A percentile compares a stretch with the other conserved stretches of the same genome.
These are phyloP conservation scores for Talpa occidentalis DNA, from an alignment of 2,113 vertebrate genomes.

Conservation along the genomic window DNA sequence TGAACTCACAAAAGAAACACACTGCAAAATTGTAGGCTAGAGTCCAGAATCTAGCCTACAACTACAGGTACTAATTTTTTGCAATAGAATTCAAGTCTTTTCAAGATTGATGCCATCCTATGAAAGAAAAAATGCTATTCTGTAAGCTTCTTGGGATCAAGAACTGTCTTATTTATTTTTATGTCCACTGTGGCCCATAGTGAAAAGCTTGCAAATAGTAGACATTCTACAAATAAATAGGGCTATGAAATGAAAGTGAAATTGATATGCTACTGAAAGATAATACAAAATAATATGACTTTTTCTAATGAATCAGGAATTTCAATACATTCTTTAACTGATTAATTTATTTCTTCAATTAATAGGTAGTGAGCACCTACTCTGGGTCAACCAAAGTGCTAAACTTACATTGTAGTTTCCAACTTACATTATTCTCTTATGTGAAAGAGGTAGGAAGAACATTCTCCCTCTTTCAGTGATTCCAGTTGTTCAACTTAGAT, in stretches of 20 bases:
- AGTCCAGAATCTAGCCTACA: not conserved
- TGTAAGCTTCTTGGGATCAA: not conserved
- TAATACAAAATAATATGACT: not conserved
- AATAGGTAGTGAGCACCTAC: not conserved
- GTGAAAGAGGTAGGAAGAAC: not conserved
- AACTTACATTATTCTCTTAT: not conserved
- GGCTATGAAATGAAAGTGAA: not conserved
- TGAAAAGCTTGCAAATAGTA: not conserved
- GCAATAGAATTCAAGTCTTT: not conserved
- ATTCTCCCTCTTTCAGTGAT: not conserved
- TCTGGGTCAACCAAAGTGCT: not conserved
- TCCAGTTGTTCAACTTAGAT: not conserved
- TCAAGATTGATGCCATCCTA: not conserved
- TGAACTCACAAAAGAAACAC: not conserved
- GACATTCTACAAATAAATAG: not conserved
- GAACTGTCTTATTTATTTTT: not conserved
- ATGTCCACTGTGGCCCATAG: not conserved
- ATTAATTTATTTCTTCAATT: not conserved
- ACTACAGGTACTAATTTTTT: not conserved
- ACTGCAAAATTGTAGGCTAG: not conserved
- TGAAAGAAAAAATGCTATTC: not conserved
- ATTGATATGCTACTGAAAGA: not conserved
- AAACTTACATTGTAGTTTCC: not conserved
- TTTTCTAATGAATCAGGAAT: not conserved
- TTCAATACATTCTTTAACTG: not conserved